Percentiles rank a stretch among this genome's conserved stretches.
Conservation (phyloP, 92 coral and sea anemone genomes). For the Porites cylindrica region DNA sequence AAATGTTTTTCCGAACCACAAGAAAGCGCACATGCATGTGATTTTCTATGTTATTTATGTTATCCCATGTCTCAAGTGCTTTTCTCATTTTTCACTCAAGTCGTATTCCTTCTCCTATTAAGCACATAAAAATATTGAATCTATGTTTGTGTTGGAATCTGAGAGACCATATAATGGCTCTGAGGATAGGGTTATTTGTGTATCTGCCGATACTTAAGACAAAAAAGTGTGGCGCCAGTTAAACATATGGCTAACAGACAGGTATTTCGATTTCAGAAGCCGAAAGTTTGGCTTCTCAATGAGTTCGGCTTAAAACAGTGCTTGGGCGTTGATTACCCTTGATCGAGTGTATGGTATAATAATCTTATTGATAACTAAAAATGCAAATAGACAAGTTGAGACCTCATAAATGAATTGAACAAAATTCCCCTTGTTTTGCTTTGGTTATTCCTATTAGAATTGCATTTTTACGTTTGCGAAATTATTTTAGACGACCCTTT, state of each 20-base stretch:
- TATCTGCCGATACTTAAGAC: slow-evolving; percentile 8
- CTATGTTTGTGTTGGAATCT: slow-evolving; percentile 42
- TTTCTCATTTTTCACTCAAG: slow-evolving; percentile 21
- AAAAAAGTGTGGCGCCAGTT: not conserved
- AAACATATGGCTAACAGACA: slow-evolving; percentile 53
- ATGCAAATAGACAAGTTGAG: not conserved
- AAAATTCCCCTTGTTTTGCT: not conserved
- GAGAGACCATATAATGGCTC: slow-evolving; percentile 26
- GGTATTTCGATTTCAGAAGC: not conserved
- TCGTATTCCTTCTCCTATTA: slow-evolving; percentile 13
- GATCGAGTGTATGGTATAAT: not conserved
- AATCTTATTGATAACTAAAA: not conserved
- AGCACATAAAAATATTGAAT: slow-evolving; percentile 9
- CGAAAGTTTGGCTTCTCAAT: not conserved
- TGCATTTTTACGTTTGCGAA: not conserved
- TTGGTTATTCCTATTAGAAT: not conserved
- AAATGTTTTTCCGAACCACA: slow-evolving; percentile 17
- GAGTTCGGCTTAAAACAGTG: slow-evolving; percentile 15
- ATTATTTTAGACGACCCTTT: too few species aligned
- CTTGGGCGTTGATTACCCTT: slow-evolving; percentile 12
- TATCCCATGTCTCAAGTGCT: slow-evolving; percentile 14
- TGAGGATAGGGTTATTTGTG: not conserved
- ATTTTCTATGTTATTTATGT: slow-evolving; percentile 18
- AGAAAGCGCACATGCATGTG: not conserved
- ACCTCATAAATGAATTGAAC: not conserved